Evolutionary conservation across 2,888 invertebrate species (phyloP), one percentile per base, ranked within the genome.

Genomic region (Eumerus sabulonum): DNA sequence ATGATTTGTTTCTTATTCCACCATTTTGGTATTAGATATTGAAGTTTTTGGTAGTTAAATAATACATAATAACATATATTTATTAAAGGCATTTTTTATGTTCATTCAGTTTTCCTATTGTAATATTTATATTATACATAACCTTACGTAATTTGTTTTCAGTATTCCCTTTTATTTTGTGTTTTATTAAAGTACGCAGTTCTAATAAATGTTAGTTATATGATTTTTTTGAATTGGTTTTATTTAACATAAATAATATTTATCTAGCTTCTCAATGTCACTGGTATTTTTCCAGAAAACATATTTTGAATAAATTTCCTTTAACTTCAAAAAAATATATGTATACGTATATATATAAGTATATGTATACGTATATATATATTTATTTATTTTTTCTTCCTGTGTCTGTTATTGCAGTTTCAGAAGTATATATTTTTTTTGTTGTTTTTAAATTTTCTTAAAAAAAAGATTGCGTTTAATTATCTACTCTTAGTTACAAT

Each of bases 171-270:
- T 82, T 77, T 77, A 67, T 76, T 54, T 27, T 68, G 77, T 72
- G 48, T 81, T 63, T 72, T 82, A 74, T 76, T 82, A 81, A 81
- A 27, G 7, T 27, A 27, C 27, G 27, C 27, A 27, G 2, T 27
- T 27, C 27, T 27, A 27, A 27, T 27, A 27, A 81, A 81, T 76
- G 76, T 81, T 81, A 81, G 67, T 76, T 81, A 81, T 76, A 76
- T 76, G 76, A 81, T 81, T 76, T 50, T 71, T 85, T 84, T 85
- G 74, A 77, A 83, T 66, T 56, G 66, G 79, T 82, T 81, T 73
- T 83, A 77, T 81, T 72, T 82, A 54, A 27, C 7, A 71, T 72
- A 54, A 68, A 56, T 57, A 60, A 64, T 70, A 54, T 67, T 77
- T 79, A 74, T 60, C 79, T 74, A 76, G 59, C 35, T 82, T 77